Conservation (phyloP, 2,113 vertebrate species). For the Epinephelus lanceolatus region DNA sequence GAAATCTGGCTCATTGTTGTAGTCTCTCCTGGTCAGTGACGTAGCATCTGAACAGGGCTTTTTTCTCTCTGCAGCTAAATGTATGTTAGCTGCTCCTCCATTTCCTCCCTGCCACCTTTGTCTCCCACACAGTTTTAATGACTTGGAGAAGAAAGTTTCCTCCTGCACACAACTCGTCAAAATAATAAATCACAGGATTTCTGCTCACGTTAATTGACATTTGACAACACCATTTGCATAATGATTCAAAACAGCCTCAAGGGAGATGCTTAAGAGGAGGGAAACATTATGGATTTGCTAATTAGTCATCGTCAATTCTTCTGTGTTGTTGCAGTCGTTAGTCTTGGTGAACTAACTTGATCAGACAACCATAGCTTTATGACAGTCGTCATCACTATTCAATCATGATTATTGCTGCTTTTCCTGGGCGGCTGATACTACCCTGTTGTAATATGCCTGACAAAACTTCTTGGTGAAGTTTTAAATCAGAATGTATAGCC, state of each 20-base stretch:
- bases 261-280: constrained; percentile 82
- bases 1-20: neutral
- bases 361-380: constrained; percentile 84
- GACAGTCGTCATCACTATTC: constrained; percentile 82
- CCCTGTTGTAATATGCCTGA: constrained; percentile 57
- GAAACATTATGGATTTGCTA: constrained; percentile 86
- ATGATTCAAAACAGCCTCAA: constrained; percentile 83
- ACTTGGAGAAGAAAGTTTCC: constrained; percentile 78
- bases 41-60: neutral
- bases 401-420: constrained; percentile 78
- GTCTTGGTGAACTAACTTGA: constrained; percentile 81
- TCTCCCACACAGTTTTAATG: constrained; percentile 76
- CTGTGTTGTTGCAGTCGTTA: constrained; percentile 77
- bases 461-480: constrained; percentile 61
- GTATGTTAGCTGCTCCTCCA: neutral
- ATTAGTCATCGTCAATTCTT: constrained; percentile 82
- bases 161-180: constrained; percentile 67
- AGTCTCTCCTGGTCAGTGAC: neutral
- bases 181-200: constrained; percentile 83
- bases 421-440: constrained; percentile 62
- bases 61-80: constrained; percentile 8
- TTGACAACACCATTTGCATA: constrained; percentile 86
- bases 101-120: constrained; percentile 44
- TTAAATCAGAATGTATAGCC: constrained; percentile 43
- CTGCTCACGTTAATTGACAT: constrained; percentile 83